Evolutionary conservation across 2,888 invertebrate genomes (phyloP).

Genomic region (Pyrrhosoma nymphula): DNA sequence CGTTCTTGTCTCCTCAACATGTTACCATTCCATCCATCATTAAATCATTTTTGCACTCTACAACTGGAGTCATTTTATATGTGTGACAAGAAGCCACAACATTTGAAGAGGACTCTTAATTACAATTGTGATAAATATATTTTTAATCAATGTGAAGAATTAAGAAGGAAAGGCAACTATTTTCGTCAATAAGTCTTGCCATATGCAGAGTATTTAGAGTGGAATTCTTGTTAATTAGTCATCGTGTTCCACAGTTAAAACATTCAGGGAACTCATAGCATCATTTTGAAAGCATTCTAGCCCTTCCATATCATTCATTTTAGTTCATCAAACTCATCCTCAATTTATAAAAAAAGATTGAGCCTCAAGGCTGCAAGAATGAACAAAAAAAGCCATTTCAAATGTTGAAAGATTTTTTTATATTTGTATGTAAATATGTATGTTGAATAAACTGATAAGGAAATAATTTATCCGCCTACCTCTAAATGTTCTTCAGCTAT

Average conservation of each 20-base stretch:
- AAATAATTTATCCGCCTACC: not conserved
- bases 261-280: slow-evolving; percentile 48
- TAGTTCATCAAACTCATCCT: not conserved
- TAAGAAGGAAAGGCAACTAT: not conserved
- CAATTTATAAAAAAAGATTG: not conserved
- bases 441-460: slow-evolving; percentile 35
- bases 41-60: not conserved
- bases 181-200: slow-evolving; percentile 46
- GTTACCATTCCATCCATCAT: slow-evolving; percentile 15
- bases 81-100: not conserved
- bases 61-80: not conserved
- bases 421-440: slow-evolving; percentile 12
- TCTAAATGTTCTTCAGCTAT: not conserved
- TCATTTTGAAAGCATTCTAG: not conserved
- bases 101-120: slow-evolving; percentile 41
- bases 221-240: slow-evolving; percentile 17
- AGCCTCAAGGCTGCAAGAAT: not conserved
- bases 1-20: slow-evolving; percentile 16
- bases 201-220: not conserved
- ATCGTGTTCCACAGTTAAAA: slow-evolving; percentile 34
- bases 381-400: slow-evolving; percentile 15
- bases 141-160: not conserved
- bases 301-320: slow-evolving; percentile 6
- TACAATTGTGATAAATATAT: slow-evolving; percentile 51
- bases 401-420: slow-evolving; percentile 29